Conservation (phyloP, 2,797 vertebrate genomes). For the Spheniscus humboldti region DNA sequence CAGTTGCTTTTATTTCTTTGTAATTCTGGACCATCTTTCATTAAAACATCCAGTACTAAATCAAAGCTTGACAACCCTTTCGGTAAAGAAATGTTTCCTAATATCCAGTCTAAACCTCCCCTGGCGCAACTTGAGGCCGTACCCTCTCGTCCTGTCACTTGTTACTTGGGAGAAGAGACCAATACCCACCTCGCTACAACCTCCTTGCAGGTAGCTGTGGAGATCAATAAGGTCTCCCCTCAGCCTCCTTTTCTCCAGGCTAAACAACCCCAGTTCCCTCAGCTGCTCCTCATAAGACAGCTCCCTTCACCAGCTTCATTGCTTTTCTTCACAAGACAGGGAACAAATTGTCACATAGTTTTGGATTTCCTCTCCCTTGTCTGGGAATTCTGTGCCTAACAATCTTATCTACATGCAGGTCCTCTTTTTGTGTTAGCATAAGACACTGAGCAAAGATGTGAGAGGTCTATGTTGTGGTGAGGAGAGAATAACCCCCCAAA, state of each 20-base stretch:
- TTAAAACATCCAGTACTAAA: neutral
- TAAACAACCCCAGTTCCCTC: neutral
- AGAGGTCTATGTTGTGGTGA: neutral
- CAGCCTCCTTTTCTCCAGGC: neutral
- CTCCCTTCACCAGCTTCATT: neutral
- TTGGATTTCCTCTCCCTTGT: neutral
- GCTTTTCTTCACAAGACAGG: neutral
- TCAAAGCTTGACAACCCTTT: neutral
- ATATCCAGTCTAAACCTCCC: neutral
- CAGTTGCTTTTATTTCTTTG: neutral
- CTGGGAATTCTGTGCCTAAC: neutral
- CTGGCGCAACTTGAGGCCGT: neutral
- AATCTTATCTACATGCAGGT: neutral
- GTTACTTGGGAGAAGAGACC: neutral
- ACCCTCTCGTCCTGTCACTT: neutral
- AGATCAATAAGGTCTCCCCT: neutral
- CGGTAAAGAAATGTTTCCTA: neutral
- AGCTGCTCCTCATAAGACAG: neutral
- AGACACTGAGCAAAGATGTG: neutral
- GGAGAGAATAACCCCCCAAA: neutral
- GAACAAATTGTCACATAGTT: neutral
- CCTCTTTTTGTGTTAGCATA: neutral
- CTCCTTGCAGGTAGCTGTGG: neutral
- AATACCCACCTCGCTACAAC: accelerated
- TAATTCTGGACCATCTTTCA: neutral